Percentiles rank a stretch among this genome's conserved stretches.
Conservation (phyloP, 92 coral and sea anemone genomes). For the Bergia puertoricense region DNA sequence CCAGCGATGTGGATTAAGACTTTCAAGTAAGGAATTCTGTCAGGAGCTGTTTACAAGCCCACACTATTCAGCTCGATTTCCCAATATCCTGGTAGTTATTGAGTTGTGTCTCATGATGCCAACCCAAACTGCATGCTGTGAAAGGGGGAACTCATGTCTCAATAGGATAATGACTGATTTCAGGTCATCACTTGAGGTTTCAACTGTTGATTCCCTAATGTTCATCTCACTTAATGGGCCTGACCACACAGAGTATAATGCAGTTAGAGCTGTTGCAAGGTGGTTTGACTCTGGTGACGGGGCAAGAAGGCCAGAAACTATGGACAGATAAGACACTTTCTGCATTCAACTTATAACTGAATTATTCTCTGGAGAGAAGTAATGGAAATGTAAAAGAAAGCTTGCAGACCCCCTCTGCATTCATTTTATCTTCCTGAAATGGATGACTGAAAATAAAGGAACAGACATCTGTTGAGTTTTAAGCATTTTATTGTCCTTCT, state of each 20-base stretch:
- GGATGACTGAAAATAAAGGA: no score
- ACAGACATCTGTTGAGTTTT: no score
- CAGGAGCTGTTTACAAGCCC: slow-evolving; percentile 44
- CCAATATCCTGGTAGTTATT: slow-evolving; percentile 35
- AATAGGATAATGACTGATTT: slow-evolving; percentile 50
- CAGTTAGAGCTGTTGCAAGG: slow-evolving; percentile 39
- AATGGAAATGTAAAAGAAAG: no score
- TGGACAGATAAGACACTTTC: slow-evolving; percentile 32
- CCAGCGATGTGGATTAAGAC: slow-evolving; percentile 11
- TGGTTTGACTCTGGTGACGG: slow-evolving; percentile 42
- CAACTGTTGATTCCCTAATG: slow-evolving; percentile 43
- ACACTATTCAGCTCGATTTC: slow-evolving; percentile 31
- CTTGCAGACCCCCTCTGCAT: no score
- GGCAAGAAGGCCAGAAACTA: slow-evolving; percentile 50
- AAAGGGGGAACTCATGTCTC: slow-evolving; percentile 34
- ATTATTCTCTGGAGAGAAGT: no score
- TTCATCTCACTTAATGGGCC: slow-evolving; percentile 48
- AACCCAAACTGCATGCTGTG: slow-evolving; percentile 46
- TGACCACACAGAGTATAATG: slow-evolving; percentile 36
- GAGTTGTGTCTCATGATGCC: slow-evolving; percentile 55
- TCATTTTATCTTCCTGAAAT: no score
- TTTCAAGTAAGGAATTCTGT: slow-evolving; percentile 25
- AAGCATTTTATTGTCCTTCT: no score
- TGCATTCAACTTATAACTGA: neutral
- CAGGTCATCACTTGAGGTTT: slow-evolving; percentile 39